Evolutionary conservation across 1,140 invertebrate species (phyloP).

Genomic region (Zaprionus davidi): DNA sequence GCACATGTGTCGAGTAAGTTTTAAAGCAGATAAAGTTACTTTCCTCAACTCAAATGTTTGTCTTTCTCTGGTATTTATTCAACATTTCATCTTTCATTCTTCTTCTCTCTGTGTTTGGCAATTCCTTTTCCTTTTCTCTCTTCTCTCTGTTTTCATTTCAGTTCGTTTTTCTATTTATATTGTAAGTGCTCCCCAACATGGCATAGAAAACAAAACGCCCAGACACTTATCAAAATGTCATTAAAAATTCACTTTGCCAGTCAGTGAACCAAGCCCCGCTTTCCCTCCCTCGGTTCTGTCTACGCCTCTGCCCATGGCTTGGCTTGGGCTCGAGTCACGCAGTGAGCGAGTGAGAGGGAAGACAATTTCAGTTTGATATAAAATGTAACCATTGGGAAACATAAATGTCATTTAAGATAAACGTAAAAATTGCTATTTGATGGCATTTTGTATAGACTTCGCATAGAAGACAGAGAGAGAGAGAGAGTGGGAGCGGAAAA

Average conservation of each 20-base stretch:
- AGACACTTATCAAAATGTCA: slow-evolving; percentile 73
- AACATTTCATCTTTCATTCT: slow-evolving; percentile 15
- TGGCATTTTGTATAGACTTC: slow-evolving; percentile 57
- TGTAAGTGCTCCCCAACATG: slow-evolving; percentile 17
- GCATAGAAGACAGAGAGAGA: slow-evolving; percentile 41
- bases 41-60: slow-evolving; percentile 8
- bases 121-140: background rate
- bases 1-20: background rate
- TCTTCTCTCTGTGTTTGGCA: background rate
- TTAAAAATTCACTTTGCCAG: slow-evolving; percentile 74
- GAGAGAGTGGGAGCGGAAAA: slow-evolving; percentile 27
- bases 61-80: slow-evolving; percentile 31
- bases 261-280: slow-evolving; percentile 5
- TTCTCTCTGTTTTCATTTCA: background rate
- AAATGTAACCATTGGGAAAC: slow-evolving; percentile 79
- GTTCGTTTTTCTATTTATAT: slow-evolving; percentile 6
- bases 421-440: slow-evolving; percentile 76
- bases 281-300: background rate
- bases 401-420: slow-evolving; percentile 82
- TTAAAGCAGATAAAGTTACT: background rate
- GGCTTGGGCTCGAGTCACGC: slow-evolving; percentile 17
- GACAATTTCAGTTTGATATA: slow-evolving; percentile 69
- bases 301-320: background rate
- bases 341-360: slow-evolving; percentile 5
- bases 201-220: slow-evolving; percentile 26